Base-by-base conservation (phyloP, 2,113 vertebrate genomes). In the Anthoscopus minutus region DNA sequence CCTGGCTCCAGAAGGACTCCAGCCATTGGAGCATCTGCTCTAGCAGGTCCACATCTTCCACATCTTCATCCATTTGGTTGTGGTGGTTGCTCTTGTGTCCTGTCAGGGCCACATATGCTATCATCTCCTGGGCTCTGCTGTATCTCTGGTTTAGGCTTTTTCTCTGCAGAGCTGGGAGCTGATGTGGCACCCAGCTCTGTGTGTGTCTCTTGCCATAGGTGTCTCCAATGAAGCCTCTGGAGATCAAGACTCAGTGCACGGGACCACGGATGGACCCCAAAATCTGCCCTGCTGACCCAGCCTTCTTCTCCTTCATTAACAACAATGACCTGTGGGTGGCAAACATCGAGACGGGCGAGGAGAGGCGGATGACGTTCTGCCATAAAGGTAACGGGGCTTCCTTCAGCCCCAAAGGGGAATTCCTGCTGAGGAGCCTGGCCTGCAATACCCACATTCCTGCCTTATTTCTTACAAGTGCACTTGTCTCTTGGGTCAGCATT, bases 211-310 rank as follows among this genome's bases (percentile, higher is more conserved):
- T 60, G 44, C 81, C 31, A 44, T 93, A 99, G 99, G 98, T 98
- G 70, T 98, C 98, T 77, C 99, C 99, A 30, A 98, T 99, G 97
- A 99, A 99, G 96, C 99, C 99, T 10, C 96, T 99, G 94, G 99
- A 99, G 96, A 99, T 99, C 93, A 99, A 99, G 97, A 99, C 98
- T 60, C 98, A 99, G 94, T 99, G 99, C 96, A 98, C 98, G 0
- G 99, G 99, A 71, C 99, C 99, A 33, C 98, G 99, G 35, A 99
- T 99, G 99, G 99, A 99, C 97, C 99, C 99, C 94, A 99, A 99
- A 91, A 99, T 99, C 97, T 99, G 98, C 76, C 98, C 98, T 0
- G 99, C 98, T 2, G 98, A 99, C 91, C 98, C 99, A 4, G 97
- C 98, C 89, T 99, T 99, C 96, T 99, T 99, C 76, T 99, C 99